Evolutionary conservation across 2,888 invertebrate genomes (phyloP), one percentile per base, ranked within the genome.

Genomic region (Spilosoma lubricipeda): DNA sequence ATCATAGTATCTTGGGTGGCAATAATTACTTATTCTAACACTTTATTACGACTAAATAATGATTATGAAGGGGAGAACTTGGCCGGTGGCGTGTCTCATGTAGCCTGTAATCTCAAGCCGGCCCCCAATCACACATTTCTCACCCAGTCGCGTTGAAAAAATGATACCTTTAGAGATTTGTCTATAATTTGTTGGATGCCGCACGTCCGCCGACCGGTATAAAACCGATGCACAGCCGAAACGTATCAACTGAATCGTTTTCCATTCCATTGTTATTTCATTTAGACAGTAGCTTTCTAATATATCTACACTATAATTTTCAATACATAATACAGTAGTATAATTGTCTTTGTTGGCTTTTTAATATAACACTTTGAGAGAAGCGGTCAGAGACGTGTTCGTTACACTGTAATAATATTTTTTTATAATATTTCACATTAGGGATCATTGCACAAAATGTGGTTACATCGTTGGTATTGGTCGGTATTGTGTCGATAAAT

Each of bases 81-180:
- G 87, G 92, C 89, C 91, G 94, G 94, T 94, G 94, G 94, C 94
- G 93, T 92, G 95, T 92, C 92, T 82, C 84, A 90, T 87, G 89
- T 81, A 86, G 89, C 90, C 95, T 95, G 95, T 95, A 95, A 95
- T 95, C 94, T 92, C 83, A 84, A 73, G 92, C 95, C 95, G 95
- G 92, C 91, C 94, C 91, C 91, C 94, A 95, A 95, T 95, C 95
- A 95, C 91, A 93, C 94, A 93, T 92, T 95, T 95, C 95, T 95
- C 95, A 95, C 95, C 94, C 94, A 90, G 84, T 90, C 93, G 95
- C 94, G 95, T 93, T 95, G 95, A 95, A 95, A 95, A 95, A 95
- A 95, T 95, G 94, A 95, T 94, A 94, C 93, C 90, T 93, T 90
- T 88, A 87, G 91, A 92, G 93, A 92, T 94, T 95, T 91, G 95